phyloP scores from a whole-genome alignment of 2,113 vertebrate species.

The Sitta europaea region DNA sequence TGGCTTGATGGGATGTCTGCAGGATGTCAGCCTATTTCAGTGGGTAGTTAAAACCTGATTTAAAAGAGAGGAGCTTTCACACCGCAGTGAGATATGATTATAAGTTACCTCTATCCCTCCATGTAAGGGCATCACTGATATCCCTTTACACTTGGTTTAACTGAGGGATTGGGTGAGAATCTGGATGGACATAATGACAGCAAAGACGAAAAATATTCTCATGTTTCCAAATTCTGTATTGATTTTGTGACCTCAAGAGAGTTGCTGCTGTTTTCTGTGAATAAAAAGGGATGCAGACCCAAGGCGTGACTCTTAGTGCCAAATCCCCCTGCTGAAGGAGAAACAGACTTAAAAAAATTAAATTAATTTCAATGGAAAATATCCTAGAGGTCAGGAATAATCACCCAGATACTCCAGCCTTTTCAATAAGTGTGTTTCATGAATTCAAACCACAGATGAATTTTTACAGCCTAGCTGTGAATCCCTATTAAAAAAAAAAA shows the following conservation, averaged over 20 bases:
- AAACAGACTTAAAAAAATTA: not conserved
- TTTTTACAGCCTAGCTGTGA: not conserved
- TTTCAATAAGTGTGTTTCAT: not conserved
- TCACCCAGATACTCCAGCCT: not conserved
- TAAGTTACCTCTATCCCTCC: not conserved
- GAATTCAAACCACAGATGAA: not conserved
- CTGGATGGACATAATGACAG: not conserved
- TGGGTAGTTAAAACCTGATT: not conserved
- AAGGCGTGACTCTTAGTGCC: not conserved
- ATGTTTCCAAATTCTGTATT: not conserved
- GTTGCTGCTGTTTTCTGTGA: not conserved
- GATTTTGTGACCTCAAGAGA: not conserved
- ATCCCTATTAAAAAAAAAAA: not conserved
- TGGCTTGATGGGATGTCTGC: not conserved
- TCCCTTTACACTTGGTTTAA: not conserved
- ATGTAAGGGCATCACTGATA: not conserved
- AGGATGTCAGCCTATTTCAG: not conserved
- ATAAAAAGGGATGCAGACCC: not conserved
- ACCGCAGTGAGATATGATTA: fast-evolving
- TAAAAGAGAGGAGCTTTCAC: not conserved
- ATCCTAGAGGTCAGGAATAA: not conserved
- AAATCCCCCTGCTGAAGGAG: not conserved
- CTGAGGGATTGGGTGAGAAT: not conserved
- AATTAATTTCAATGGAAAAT: not conserved
- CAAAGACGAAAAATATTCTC: not conserved